These are phyloP conservation scores for Copidosoma floridanum DNA, from an alignment of 1,140 invertebrate species.

Conservation along the genomic window DNA sequence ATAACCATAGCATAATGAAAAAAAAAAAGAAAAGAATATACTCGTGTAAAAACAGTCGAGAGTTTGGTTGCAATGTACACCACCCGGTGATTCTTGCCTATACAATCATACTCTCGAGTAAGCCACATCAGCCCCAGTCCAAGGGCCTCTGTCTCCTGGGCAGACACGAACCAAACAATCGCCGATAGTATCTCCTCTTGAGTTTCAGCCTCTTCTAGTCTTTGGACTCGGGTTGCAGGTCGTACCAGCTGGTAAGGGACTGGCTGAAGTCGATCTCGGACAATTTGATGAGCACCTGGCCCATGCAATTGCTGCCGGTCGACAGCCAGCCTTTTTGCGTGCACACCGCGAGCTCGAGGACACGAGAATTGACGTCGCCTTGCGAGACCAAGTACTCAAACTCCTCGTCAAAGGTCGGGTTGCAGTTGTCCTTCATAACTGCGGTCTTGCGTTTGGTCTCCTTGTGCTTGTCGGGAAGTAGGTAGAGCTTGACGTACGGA, in stretches of 20 bases:
- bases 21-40: too few species aligned
- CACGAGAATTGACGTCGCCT: slow-evolving; percentile 69
- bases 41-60: too few species aligned
- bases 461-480: slow-evolving; percentile 83
- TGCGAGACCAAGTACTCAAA: slow-evolving; percentile 82
- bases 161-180: not conserved
- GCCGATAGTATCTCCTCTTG: not conserved
- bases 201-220: slow-evolving; percentile 42
- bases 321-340: slow-evolving; percentile 79
- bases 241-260: slow-evolving; percentile 69
- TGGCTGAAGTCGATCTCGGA: slow-evolving; percentile 66
- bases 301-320: slow-evolving; percentile 76
- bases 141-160: too few species aligned
- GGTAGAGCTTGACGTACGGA: slow-evolving; percentile 91
- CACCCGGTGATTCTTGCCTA: too few species aligned
- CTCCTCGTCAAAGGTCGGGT: slow-evolving; percentile 87
- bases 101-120: too few species aligned
- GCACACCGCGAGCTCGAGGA: slow-evolving; percentile 77
- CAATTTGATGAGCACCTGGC: slow-evolving; percentile 70
- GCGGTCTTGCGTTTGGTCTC: slow-evolving; percentile 89
- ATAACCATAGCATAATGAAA: too few species aligned
- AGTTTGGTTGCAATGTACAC: too few species aligned
- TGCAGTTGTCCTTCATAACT: slow-evolving; percentile 84
- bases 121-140: too few species aligned
- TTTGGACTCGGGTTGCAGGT: slow-evolving; percentile 64